phyloP scores from a whole-genome alignment of 2,888 invertebrate genomes.

The Microctonus hyperodae region DNA sequence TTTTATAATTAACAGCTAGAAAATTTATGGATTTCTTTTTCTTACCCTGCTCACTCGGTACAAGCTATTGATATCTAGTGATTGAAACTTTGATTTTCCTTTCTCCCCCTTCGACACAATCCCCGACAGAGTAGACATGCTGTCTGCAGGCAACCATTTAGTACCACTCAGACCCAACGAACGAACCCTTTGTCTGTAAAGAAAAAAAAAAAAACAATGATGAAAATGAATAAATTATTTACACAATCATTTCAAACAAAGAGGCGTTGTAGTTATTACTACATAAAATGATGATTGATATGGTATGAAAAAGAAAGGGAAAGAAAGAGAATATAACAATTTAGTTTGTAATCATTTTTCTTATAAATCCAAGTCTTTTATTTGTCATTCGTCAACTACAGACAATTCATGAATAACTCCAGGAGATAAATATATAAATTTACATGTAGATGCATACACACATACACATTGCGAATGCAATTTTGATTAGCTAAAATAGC shows the following conservation, averaged over 20 bases:
- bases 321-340: neutral
- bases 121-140: slow-evolving; percentile 96
- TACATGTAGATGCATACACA: too few species aligned
- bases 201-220: slow-evolving; percentile 27
- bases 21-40: slow-evolving; percentile 42
- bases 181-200: slow-evolving; percentile 74
- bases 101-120: slow-evolving; percentile 84
- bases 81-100: slow-evolving; percentile 95
- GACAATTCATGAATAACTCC: neutral
- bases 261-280: neutral
- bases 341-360: neutral
- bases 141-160: slow-evolving; percentile 95
- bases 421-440: neutral
- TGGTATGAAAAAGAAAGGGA: neutral
- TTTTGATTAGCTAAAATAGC: neutral
- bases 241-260: slow-evolving; percentile 13
- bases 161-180: slow-evolving; percentile 78
- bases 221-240: slow-evolving; percentile 3
- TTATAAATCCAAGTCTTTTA: neutral
- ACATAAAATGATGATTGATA: neutral
- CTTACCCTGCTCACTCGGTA: slow-evolving; percentile 87
- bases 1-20: neutral
- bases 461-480: neutral
- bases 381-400: neutral
- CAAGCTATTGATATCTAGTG: slow-evolving; percentile 97